phyloP scores from a whole-genome alignment of 2,113 vertebrate genomes.

The Danionella cerebrum region DNA sequence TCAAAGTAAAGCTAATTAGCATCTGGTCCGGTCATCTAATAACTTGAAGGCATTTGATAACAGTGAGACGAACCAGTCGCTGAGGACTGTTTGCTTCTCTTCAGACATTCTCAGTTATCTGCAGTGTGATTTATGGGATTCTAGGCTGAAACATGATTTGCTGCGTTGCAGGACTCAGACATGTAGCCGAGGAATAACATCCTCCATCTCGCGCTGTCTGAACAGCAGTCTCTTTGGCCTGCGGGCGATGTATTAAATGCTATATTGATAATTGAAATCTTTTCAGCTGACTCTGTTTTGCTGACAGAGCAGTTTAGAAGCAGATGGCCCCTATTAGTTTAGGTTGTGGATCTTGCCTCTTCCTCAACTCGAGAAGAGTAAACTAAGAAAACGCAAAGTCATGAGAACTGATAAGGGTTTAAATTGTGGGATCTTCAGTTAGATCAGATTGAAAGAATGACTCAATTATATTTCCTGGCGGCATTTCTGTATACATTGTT shows the following conservation, averaged over 20 bases:
- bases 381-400: neutral
- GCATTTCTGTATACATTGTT: no score
- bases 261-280: slow-evolving; percentile 69
- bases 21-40: no score
- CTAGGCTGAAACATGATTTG: slow-evolving; percentile 53
- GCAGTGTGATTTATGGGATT: slow-evolving; percentile 54
- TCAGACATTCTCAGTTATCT: slow-evolving; percentile 37
- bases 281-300: slow-evolving; percentile 45
- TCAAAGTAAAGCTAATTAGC: no score
- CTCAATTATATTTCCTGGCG: no score
- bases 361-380: neutral
- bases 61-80: no score
- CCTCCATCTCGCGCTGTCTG: slow-evolving; percentile 55
- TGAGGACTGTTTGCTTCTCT: neutral
- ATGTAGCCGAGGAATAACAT: slow-evolving; percentile 58
- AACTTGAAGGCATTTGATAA: no score
- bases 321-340: slow-evolving; percentile 61
- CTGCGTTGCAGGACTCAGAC: slow-evolving; percentile 46
- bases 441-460: no score
- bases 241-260: slow-evolving; percentile 59
- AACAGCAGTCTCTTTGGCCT: slow-evolving; percentile 53
- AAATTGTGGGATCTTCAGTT: no score
- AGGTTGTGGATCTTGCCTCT: slow-evolving; percentile 33
- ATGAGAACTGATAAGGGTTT: neutral
- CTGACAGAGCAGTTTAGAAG: slow-evolving; percentile 58